Evolutionary conservation across 2,113 vertebrate species (phyloP), one percentile per base, ranked within the genome.

Genomic region (Delphinus delphis): DNA sequence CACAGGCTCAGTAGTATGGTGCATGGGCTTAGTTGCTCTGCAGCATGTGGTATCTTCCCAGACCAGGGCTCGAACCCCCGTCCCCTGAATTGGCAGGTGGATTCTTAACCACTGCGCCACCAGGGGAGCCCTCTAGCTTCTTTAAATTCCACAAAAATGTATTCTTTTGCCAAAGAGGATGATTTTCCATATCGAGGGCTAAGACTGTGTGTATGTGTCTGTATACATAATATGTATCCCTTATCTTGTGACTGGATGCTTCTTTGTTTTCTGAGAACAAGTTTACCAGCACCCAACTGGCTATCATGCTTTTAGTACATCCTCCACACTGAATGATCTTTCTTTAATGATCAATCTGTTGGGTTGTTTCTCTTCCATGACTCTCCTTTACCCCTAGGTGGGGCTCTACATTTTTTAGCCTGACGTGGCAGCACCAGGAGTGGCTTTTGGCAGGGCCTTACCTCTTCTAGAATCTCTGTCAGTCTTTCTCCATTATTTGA

Each of bases 61-160:
- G 53, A 53, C 53, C 15, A 53, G 53, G 53, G 53, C 15, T 53
- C 53, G 15, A 53, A 53, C 15, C 53, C 1, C 5, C 1, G 5
- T 53, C 5, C 5, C 53, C 15, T 53, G 53, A 5, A 53, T 17
- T 53, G 53, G 53, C 53, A 53, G 53, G 53, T 53, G 53, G 53
- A 53, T 53, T 53, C 53, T 17, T 53, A 53, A 53, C 53, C 53
- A 53, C 53, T 53, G 53, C 5, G 15, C 53, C 53, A 53, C 53
- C 53, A 53, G 53, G 15, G 53, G 17, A 53, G 15, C 53, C 53
- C 53, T 53, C 15, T 53, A 53, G 20, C 36, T 76, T 89, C 36
- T 93, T 95, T 50, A 50, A 58, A 68, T 97, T 90, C 95, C 77
- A 91, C 38, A 65, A 33, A 28, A 41, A 31, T 33, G 50, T 10